Base-by-base conservation (phyloP, 2,113 vertebrate genomes). In the Empidonax traillii region DNA sequence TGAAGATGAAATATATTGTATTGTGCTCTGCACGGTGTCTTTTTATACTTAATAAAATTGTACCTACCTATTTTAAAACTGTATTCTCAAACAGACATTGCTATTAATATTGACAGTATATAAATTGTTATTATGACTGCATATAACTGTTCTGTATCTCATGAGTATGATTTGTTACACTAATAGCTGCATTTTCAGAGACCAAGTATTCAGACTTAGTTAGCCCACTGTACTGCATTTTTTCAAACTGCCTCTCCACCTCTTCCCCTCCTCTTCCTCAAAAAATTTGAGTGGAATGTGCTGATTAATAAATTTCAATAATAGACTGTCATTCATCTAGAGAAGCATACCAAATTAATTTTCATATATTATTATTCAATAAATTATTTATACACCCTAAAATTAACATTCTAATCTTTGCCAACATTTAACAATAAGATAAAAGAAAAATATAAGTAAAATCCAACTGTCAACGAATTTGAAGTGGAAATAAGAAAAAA, bases 41-140 rank as follows among this genome's bases (percentile, higher is more conserved):
- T 96, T 96, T 93, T 96, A 89, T 96, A 91, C 63, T 87, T 79
- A 97, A 95, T 92, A 94, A 95, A 96, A 89, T 93, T 91, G 72
- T 92, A 91, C 0, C 41, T 89, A 95, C 58, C 67, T 93, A 92
- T 89, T 96, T 97, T 96, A 95, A 93, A 96, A 71, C 43, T 94
- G 82, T 94, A 74, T 82, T 93, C 69, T 95, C 73, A 78, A 78
- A 79, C 62, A 88, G 83, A 47, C 68, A 75, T 71, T 89, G 81
- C 73, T 94, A 22, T 93, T 94, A 86, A 84, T 92, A 90, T 73
- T 89, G 69, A 82, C 8, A 7, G 51, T 68, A 69, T 88, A 94
- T 53, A 72, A 84, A 56, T 81, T 93, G 82, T 85, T 87, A 58
- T 63, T 94, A 67, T 80, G 82, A 69, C 61, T 94, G 73, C 73